phyloP scores from a whole-genome alignment of 2,888 invertebrate species.

The Amphipoea lucens region DNA sequence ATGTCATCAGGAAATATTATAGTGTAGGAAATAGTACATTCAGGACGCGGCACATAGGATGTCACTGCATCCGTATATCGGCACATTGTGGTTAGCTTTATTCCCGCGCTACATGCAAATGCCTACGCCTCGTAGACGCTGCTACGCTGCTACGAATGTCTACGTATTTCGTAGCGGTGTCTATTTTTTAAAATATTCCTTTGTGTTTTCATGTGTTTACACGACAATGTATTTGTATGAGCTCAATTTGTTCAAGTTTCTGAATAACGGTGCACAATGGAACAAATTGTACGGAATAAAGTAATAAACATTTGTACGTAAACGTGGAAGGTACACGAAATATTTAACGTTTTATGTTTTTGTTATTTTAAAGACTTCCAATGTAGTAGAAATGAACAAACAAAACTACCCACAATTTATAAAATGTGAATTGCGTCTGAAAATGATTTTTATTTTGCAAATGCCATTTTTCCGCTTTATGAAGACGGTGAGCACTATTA shows the following conservation, averaged over 20 bases:
- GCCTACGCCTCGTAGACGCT: slow-evolving; percentile 51
- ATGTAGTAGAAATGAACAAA: slow-evolving; percentile 8
- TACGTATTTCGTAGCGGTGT: slow-evolving; percentile 42
- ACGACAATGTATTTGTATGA: slow-evolving; percentile 47
- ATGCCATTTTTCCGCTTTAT: neutral
- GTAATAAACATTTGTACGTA: slow-evolving; percentile 46
- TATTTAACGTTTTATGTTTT: slow-evolving; percentile 28
- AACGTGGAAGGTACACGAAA: slow-evolving; percentile 25
- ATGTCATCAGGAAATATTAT: neutral
- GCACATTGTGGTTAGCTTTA: slow-evolving; percentile 55
- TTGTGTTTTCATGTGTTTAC: slow-evolving; percentile 51
- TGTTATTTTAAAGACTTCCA: slow-evolving; percentile 22
- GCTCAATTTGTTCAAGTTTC: slow-evolving; percentile 54
- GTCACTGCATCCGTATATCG: slow-evolving; percentile 47
- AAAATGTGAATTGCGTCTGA: neutral
- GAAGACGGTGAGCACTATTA: neutral
- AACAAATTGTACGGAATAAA: slow-evolving; percentile 61
- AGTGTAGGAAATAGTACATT: neutral
- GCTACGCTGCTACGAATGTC: slow-evolving; percentile 49
- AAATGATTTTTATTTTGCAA: neutral
- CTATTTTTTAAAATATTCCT: slow-evolving; percentile 50
- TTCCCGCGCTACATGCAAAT: slow-evolving; percentile 52
- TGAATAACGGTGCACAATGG: slow-evolving; percentile 54
- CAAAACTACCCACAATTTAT: neutral
- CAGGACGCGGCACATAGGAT: slow-evolving; percentile 13